Evolutionary conservation across 2,888 invertebrate genomes (phyloP).

Genomic region (Agapostemon virescens): DNA sequence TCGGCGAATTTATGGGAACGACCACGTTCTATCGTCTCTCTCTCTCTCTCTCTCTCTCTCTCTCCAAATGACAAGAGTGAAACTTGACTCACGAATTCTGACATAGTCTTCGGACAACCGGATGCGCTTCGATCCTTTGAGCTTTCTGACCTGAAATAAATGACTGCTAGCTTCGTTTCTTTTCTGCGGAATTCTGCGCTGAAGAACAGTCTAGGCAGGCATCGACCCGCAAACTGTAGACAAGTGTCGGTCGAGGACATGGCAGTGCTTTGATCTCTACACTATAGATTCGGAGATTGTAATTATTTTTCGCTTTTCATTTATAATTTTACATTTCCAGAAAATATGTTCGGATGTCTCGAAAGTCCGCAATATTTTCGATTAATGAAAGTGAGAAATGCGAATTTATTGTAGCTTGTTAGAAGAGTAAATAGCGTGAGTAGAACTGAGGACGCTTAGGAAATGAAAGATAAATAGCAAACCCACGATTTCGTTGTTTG

Average conservation of each 20-base stretch:
- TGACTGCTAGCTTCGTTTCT: not conserved
- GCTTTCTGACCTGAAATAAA: not conserved
- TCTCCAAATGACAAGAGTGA: not conserved
- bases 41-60: too few relatives aligned
- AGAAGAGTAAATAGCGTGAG: not conserved
- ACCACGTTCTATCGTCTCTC: not conserved
- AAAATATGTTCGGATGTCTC: not conserved
- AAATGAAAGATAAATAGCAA: not conserved
- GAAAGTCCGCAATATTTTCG: not conserved
- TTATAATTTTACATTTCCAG: not conserved
- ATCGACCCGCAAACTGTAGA: not conserved
- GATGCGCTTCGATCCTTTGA: not conserved
- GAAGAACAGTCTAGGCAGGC: not conserved
- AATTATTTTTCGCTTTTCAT: not conserved
- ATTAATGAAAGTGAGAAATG: not conserved
- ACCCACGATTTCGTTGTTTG: too few relatives aligned
- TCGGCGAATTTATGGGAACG: not conserved
- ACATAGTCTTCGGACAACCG: not conserved
- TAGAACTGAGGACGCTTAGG: too few relatives aligned
- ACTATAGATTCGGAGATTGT: not conserved
- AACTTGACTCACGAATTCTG: not conserved
- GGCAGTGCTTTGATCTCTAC: not conserved
- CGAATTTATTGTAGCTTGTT: not conserved
- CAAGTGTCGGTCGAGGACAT: not conserved
- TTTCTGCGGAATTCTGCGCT: not conserved